Evolutionary conservation across 2,113 vertebrate species (phyloP).

Genomic region (Percina caprodes): DNA sequence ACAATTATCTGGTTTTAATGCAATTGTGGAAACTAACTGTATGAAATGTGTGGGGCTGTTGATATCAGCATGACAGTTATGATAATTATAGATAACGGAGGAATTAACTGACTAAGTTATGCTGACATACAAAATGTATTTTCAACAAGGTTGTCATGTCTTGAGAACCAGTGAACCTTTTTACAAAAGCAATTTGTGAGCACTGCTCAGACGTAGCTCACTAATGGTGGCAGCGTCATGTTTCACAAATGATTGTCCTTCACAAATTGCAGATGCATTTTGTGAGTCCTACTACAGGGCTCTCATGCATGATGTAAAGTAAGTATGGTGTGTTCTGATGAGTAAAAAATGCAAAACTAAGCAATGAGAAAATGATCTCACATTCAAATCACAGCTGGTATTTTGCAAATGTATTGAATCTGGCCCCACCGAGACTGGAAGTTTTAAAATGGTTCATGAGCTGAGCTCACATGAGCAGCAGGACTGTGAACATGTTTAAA

Average conservation of each 20-base stretch:
- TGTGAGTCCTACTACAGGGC: not conserved
- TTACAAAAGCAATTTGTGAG: not conserved
- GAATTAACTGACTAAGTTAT: slow-evolving; percentile 1
- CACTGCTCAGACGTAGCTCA: not conserved
- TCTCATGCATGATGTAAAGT: not conserved
- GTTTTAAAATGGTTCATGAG: not conserved
- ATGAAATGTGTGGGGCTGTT: not conserved
- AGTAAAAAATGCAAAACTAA: not conserved
- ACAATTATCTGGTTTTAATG: not conserved
- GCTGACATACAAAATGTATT: not conserved
- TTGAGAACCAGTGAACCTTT: not conserved
- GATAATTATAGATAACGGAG: not conserved
- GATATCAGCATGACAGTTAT: not conserved
- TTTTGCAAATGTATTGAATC: not conserved
- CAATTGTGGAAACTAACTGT: slow-evolving; percentile 20
- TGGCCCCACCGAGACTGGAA: not conserved
- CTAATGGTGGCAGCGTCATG: not conserved
- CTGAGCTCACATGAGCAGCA: not conserved
- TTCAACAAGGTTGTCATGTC: not conserved
- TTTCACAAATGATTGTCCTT: not conserved
- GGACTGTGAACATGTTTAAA: not conserved
- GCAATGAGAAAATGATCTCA: not conserved
- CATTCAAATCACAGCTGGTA: not conserved
- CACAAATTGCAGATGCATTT: not conserved
- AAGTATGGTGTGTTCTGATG: not conserved